Base-by-base conservation (phyloP, 2,888 invertebrate genomes). In the Lithophane leautieri region DNA sequence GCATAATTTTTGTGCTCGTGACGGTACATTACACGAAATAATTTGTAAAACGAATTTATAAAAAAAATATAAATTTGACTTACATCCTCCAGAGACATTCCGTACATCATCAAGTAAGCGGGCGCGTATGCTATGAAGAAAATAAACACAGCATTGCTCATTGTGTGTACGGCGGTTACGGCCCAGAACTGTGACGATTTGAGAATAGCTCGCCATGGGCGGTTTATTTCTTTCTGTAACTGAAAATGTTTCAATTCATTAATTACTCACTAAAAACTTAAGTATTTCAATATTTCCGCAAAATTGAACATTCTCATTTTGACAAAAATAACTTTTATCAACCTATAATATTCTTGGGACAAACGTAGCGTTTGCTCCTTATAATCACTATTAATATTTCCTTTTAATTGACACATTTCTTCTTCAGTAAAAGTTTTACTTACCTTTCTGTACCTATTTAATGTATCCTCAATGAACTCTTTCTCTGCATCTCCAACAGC, bases 401-500 rank as follows among this genome's bases (percentile, higher is more conserved):
- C 19, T 28, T 66, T 9, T 9, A 22, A 4, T 22, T 14, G 14
- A 66, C 14, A 22, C 1, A 56, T 25, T 60, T 44, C 11, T 22
- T 62, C 4, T 61, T 62, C 19, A 66, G 9, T 65, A 14, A 14
- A 7, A 4, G 7, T 12, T 61, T 54, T 11, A 42, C 4, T n/a
- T 66, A 92, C 92, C 90, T 92, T 92, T 6, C 81, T 85, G 76
- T 91, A 92, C 42, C 78, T 88, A 60, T 82, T 87, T 68, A 93
- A 81, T 8, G 94, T 89, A 52, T 94, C 93, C n/a, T 83, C 90
- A 6, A 96, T 94, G 62, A 92, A 94, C 54, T 95, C 95, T 50
- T 93, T 94, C 81, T 96, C 96, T 0, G 85, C 88, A 61, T 96
- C 95, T 0, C 95, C 94, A 0, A 95, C 88, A 0, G 96, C 96